Percentiles rank a stretch among this genome's conserved stretches.
Evolutionary conservation across 2,797 vertebrate species (phyloP).

Genomic region (Melanotaenia pygmaea): DNA sequence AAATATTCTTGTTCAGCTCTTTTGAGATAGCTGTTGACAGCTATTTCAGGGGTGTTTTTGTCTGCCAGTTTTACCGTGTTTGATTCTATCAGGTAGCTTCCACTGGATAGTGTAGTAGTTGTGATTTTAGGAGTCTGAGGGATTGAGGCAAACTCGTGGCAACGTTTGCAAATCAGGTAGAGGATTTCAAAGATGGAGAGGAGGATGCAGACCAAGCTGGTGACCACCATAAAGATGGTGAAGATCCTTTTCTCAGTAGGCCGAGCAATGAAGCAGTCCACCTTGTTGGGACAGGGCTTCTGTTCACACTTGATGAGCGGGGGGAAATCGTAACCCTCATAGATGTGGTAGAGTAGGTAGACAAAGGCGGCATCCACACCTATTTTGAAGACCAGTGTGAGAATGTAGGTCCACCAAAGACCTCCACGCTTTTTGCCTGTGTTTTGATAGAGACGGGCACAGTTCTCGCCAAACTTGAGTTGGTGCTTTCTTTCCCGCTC

Average conservation of each 20-base stretch:
- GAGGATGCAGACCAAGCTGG: constrained; percentile 85
- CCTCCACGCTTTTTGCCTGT: constrained; percentile 92
- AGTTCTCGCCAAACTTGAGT: constrained; percentile 72
- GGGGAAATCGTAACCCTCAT: constrained; percentile 89
- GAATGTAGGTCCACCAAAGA: constrained; percentile 95
- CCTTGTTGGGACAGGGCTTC: constrained; percentile 88
- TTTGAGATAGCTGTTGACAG: constrained; percentile 8
- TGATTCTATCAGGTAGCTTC: constrained; percentile 61
- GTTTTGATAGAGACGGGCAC: constrained; percentile 79
- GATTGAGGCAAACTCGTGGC: constrained; percentile 61
- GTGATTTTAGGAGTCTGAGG: constrained; percentile 30
- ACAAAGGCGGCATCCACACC: constrained; percentile 87
- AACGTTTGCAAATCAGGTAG: constrained; percentile 89
- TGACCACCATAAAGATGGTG: constrained; percentile 91
- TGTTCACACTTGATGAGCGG: constrained; percentile 87
- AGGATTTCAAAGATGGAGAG: constrained; percentile 86
- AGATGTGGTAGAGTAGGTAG: constrained; percentile 89
- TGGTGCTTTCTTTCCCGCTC: constrained; percentile 84
- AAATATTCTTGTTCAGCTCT: constrained; percentile 29
- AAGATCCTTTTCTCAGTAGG: constrained; percentile 93
- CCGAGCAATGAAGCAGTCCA: constrained; percentile 91
- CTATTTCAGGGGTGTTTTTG: constrained; percentile 45
- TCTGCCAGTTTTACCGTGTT: constrained; percentile 25
- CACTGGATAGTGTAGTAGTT: constrained; percentile 58
- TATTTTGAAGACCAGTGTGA: constrained; percentile 91